Conservation (phyloP, 2,888 invertebrate species). For the Tanytarsus gracilentus region DNA sequence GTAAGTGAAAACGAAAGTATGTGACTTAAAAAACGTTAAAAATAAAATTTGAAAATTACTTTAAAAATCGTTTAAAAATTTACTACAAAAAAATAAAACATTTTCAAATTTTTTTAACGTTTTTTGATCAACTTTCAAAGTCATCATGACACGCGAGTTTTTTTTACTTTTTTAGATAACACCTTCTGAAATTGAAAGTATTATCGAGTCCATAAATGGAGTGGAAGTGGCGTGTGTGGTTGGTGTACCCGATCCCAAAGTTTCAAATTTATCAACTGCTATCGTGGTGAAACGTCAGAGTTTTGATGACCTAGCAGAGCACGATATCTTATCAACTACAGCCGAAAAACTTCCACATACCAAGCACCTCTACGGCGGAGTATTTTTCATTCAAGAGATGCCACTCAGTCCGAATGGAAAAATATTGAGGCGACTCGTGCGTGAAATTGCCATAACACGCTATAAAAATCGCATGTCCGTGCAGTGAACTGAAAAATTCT, state of each 20-base stretch:
- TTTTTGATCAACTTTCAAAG: too few relatives aligned
- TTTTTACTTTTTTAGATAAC: neutral
- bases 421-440: slow-evolving; percentile 5
- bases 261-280: slow-evolving; percentile 14
- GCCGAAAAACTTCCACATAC: neutral
- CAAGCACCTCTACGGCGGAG: slow-evolving; percentile 14
- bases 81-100: too few relatives aligned
- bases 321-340: slow-evolving; percentile 18
- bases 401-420: slow-evolving; percentile 9
- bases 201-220: slow-evolving; percentile 16
- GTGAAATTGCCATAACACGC: neutral
- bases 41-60: neutral
- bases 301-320: neutral
- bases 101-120: too few relatives aligned
- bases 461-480: neutral
- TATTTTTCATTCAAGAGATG: slow-evolving; percentile 17
- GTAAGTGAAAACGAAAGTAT: too few relatives aligned
- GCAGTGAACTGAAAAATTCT: neutral
- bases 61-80: neutral
- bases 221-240: slow-evolving; percentile 11
- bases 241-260: slow-evolving; percentile 6
- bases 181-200: slow-evolving; percentile 22
- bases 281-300: neutral
- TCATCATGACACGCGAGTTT: too few relatives aligned
- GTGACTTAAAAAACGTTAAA: neutral